Conservation (phyloP, 1,140 invertebrate genomes). For the Papilio machaon region DNA sequence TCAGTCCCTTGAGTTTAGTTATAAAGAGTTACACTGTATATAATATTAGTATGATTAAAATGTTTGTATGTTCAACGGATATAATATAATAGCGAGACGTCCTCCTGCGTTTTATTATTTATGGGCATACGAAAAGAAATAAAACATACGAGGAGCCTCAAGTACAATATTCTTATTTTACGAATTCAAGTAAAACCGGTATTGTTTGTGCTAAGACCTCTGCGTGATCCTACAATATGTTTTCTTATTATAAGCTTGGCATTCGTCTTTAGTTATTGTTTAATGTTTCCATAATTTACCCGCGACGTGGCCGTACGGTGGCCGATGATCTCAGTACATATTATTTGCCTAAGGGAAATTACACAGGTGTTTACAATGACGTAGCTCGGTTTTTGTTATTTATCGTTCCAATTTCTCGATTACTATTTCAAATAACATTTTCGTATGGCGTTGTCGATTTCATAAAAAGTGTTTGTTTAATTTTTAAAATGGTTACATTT, state of each 20-base stretch:
- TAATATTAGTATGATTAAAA: too few relatives aligned
- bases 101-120: not conserved
- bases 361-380: slow-evolving; percentile 33
- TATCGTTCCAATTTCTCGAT: not conserved
- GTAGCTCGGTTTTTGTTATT: slow-evolving; percentile 19
- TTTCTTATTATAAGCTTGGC: slow-evolving; percentile 11
- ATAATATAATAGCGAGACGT: slow-evolving; percentile 19
- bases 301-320: not conserved
- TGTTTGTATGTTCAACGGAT: not conserved
- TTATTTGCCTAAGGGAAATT: slow-evolving; percentile 24
- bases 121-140: slow-evolving; percentile 5
- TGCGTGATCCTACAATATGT: not conserved
- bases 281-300: slow-evolving; percentile 5
- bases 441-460: not conserved
- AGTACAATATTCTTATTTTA: slow-evolving; percentile 31
- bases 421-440: not conserved
- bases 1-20: too few relatives aligned
- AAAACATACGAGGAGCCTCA: slow-evolving; percentile 4
- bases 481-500: not conserved
- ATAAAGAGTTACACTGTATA: too few relatives aligned
- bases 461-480: not conserved
- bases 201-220: slow-evolving; percentile 21
- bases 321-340: not conserved
- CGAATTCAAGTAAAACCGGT: slow-evolving; percentile 37
- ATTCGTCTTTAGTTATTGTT: slow-evolving; percentile 32